A percentile compares a stretch with the other conserved stretches of the same genome.
Evolutionary conservation across 2,888 invertebrate species (phyloP).

Genomic region (Tinea pellionella): DNA sequence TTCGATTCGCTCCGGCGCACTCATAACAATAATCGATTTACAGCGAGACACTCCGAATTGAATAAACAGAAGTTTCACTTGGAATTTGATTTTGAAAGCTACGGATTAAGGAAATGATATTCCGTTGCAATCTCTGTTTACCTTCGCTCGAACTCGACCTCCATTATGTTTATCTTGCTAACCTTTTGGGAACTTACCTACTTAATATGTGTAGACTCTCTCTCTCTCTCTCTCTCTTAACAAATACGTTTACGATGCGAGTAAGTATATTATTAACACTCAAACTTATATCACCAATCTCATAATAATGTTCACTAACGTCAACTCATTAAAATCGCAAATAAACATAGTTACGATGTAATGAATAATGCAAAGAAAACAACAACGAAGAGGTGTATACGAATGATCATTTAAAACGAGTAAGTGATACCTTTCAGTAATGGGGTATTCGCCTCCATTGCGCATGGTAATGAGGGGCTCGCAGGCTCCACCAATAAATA

Average conservation of each 20-base stretch:
- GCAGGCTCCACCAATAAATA: background rate
- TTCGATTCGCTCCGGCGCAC: too few relatives aligned
- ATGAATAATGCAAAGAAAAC: background rate
- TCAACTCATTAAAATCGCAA: too few relatives aligned
- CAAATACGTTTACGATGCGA: too few relatives aligned
- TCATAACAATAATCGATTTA: background rate
- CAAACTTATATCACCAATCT: too few relatives aligned
- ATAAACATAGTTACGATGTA: too few relatives aligned
- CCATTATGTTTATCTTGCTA: too few relatives aligned
- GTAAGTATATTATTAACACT: too few relatives aligned
- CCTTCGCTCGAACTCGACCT: background rate
- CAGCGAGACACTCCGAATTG: background rate
- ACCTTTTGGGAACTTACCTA: too few relatives aligned
- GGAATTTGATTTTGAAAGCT: background rate
- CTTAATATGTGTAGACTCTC: too few relatives aligned
- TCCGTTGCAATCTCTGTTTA: background rate
- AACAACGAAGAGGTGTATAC: background rate
- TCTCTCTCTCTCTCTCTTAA: too few relatives aligned
- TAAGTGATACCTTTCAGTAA: conserved; percentile 3
- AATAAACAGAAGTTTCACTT: background rate
- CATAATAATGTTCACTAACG: too few relatives aligned
- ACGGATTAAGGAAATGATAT: background rate
- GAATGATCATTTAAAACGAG: background rate
- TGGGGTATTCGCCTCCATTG: background rate
- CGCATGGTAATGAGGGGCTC: conserved; percentile 2